Percentiles rank a stretch among this genome's conserved stretches.
phyloP scores from a whole-genome alignment of 2,888 invertebrate genomes.

The Crioceris asparagi region DNA sequence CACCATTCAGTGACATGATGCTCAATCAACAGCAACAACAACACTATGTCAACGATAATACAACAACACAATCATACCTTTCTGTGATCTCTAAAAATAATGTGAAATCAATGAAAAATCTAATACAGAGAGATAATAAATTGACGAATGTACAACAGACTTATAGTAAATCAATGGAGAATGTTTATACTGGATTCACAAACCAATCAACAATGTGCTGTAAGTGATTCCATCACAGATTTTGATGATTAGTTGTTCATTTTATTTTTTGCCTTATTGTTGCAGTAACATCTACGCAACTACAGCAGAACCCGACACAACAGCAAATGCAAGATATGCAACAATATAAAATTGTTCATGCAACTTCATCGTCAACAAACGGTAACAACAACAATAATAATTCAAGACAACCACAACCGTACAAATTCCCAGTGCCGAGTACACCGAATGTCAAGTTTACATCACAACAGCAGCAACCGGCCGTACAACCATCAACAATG shows the following conservation, averaged over 20 bases:
- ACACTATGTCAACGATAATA: slow-evolving; percentile 28
- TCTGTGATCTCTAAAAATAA: slow-evolving; percentile 28
- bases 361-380: slow-evolving; percentile 3
- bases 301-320: slow-evolving; percentile 13
- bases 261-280: slow-evolving; percentile 4
- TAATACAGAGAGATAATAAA: slow-evolving; percentile 2
- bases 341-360: slow-evolving; percentile 20
- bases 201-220: no score
- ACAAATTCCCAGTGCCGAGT: slow-evolving; percentile 29
- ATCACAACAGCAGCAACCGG: slow-evolving; percentile 24
- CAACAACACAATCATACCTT: slow-evolving; percentile 32
- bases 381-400: slow-evolving; percentile 10
- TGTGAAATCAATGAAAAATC: slow-evolving; percentile 21
- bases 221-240: no score
- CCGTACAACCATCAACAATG: slow-evolving; percentile 25
- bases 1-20: slow-evolving; percentile 12
- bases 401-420: slow-evolving; percentile 22
- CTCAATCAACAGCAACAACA: slow-evolving; percentile 28
- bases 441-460: slow-evolving; percentile 32
- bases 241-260: no score
- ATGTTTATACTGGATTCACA: slow-evolving; percentile 11
- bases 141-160: slow-evolving; percentile 8
- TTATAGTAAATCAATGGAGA: slow-evolving; percentile 19
- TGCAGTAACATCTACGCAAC: slow-evolving; percentile 3
- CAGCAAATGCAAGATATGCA: slow-evolving; percentile 18